Conservation (phyloP, 2,113 vertebrate species). For the Rhynchomys soricoides region DNA sequence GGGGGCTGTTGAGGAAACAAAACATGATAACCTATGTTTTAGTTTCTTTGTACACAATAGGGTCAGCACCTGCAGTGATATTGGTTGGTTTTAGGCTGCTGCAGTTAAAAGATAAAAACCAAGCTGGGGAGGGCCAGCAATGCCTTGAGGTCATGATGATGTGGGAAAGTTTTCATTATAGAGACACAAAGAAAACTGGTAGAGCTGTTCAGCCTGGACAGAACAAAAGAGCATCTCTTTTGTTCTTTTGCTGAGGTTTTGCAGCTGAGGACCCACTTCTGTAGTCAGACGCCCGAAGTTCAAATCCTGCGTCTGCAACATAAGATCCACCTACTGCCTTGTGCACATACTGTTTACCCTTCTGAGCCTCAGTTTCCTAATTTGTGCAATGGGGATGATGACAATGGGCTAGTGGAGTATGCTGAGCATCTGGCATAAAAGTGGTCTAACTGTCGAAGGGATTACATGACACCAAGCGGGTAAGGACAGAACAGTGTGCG, state of each 20-base stretch:
- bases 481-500: not conserved
- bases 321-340: not conserved
- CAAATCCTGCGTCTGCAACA: not conserved
- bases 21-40: not conserved
- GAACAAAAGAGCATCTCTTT: not conserved
- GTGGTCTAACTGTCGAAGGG: not conserved
- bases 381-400: not conserved
- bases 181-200: not conserved
- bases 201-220: not conserved
- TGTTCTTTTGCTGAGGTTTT: not conserved
- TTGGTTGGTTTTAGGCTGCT: not conserved
- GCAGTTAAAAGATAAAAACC: not conserved
- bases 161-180: not conserved
- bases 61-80: not conserved
- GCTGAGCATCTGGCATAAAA: not conserved
- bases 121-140: not conserved
- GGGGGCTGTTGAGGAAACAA: not conserved
- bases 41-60: not conserved
- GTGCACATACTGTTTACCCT: not conserved
- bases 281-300: not conserved
- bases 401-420: not conserved
- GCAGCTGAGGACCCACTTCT: not conserved
- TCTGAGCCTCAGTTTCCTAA: not conserved
- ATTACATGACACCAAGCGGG: rapidly evolving
- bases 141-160: too few relatives aligned